A percentile compares a stretch with the other conserved stretches of the same genome.
phyloP scores from a whole-genome alignment of 2,797 vertebrate genomes.

The Aphelocoma californica region DNA sequence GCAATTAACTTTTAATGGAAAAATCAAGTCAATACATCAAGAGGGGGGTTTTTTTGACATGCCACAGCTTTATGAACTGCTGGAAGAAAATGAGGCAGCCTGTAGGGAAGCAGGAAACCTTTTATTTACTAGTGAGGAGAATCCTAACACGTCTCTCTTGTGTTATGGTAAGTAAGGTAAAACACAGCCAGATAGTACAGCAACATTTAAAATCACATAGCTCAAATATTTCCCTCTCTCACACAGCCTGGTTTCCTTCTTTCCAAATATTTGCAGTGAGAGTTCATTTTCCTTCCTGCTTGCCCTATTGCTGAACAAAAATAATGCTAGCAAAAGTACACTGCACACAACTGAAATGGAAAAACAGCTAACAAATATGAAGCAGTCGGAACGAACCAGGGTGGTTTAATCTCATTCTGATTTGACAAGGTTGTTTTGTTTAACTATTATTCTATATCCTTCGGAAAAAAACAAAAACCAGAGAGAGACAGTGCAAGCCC shows the following conservation, averaged over 20 bases:
- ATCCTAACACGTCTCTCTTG: not conserved
- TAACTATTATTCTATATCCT: not conserved
- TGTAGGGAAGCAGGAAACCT: conserved; percentile 1
- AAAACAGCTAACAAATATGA: not conserved
- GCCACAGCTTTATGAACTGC: conserved; percentile 48
- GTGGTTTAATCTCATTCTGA: conserved; percentile 7
- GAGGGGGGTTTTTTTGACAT: not conserved
- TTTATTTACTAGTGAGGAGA: conserved; percentile 1
- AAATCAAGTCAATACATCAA: conserved; percentile 49
- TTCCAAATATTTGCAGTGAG: not conserved
- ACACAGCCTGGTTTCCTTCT: not conserved
- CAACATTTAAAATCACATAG: not conserved
- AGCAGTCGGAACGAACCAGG: not conserved
- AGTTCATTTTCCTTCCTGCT: not conserved
- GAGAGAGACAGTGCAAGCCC: not conserved
- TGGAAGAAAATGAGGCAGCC: conserved; percentile 30
- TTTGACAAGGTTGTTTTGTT: not conserved
- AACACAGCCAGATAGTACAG: not conserved
- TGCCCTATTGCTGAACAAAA: not conserved
- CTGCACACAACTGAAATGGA: not conserved
- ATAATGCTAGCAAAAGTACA: not conserved
- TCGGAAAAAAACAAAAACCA: not conserved
- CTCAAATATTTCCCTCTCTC: not conserved
- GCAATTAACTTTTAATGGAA: conserved; percentile 62
- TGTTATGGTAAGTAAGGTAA: not conserved